phyloP scores from a whole-genome alignment of 1,140 invertebrate genomes.

The Saccostrea glomerata region DNA sequence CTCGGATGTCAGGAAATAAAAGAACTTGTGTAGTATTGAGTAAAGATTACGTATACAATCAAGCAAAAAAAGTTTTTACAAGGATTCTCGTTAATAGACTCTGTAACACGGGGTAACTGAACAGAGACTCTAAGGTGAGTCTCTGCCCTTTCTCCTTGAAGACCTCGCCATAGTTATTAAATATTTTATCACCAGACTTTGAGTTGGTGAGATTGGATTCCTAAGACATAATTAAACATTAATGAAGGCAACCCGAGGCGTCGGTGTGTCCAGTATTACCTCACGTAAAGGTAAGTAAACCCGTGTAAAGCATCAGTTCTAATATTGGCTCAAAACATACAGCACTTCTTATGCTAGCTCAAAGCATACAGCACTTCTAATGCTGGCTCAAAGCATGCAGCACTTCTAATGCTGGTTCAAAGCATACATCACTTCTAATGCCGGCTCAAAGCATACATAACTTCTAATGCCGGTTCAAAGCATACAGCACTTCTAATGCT shows the following conservation, averaged over 20 bases:
- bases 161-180: not conserved
- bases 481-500: no score
- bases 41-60: not conserved
- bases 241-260: conserved; percentile 6
- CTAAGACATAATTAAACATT: conserved; percentile 8
- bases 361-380: no score
- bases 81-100: not conserved
- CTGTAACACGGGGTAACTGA: not conserved
- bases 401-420: no score
- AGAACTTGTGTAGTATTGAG: not conserved
- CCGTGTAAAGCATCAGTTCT: not conserved
- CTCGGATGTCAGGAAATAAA: not conserved
- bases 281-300: no score
- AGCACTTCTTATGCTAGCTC: no score
- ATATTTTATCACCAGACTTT: conserved; percentile 5
- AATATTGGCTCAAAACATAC: not conserved
- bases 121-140: not conserved
- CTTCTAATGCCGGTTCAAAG: no score
- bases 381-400: no score
- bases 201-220: conserved; percentile 2
- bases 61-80: not conserved
- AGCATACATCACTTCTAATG: no score
- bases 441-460: no score
- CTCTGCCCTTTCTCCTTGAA: not conserved
- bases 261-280: not conserved